Base-by-base conservation (phyloP, 2,888 invertebrate genomes). In the Papilio protenor region DNA sequence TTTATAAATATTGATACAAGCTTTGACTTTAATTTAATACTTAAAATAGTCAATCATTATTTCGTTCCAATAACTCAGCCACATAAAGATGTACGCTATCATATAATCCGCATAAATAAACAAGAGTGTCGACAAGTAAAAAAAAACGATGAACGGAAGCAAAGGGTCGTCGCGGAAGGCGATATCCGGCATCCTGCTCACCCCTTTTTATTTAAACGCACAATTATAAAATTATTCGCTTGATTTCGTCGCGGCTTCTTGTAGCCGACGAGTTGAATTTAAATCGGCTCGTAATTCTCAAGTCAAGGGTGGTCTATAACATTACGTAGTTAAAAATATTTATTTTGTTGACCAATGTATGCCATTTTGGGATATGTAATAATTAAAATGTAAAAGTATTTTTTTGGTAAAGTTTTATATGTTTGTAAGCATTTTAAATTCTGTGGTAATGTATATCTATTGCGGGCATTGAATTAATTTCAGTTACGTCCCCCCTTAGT, bases 191-290 rank as follows among this genome's bases (percentile, higher is more conserved):
- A 90, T 85, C 92, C 91, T 86, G 87, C 83, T 89, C 89, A 89
- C 92, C 93, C 92, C 90, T 91, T 91, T 90, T 91, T 92, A 90
- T 91, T 92, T 88, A 90, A 90, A 90, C 88, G 85, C 87, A 90
- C 89, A 89, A 91, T 92, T 91, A 91, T 89, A 88, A 88, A 92
- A 88, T 91, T 92, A 92, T 91, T 92, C 91, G 92, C 91, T 90
- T 92, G 85, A 92, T 92, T 93, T 90, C 89, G 87, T 90, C 84
- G 84, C 79, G 80, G 84, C 82, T 84, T 76, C 82, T 82, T 79
- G 82, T 76, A 76, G 79, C 77, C 75, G 82, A 52, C 80, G 83
- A 79, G 80, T 81, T 84, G 94, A 90, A 94, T 94, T 89, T 88
- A 90, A 92, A 94, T 92, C 75, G 88, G 78, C 84, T 78, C 49